phyloP scores from a whole-genome alignment of 2,113 vertebrate genomes.

The Cebidichthys violaceus region DNA sequence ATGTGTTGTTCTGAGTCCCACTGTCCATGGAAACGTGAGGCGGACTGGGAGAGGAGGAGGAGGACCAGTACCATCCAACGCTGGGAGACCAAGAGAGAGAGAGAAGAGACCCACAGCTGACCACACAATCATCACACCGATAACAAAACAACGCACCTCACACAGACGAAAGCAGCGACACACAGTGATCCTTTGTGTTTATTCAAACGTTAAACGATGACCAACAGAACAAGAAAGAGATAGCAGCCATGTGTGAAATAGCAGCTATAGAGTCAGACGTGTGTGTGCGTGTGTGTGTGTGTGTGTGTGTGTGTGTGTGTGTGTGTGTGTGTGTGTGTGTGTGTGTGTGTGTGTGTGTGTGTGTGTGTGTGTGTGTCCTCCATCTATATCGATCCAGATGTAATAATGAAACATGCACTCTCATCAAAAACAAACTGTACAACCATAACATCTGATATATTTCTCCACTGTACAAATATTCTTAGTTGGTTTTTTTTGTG shows the following conservation, averaged over 20 bases:
- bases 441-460: conserved; percentile 63
- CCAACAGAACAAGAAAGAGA: conserved; percentile 62
- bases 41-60: conserved; percentile 48
- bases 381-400: conserved; percentile 34
- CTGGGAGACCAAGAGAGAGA: conserved; percentile 70
- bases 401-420: conserved; percentile 76
- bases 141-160: neutral
- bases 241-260: conserved; percentile 60
- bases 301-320: conserved; percentile 10
- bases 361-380: conserved; percentile 12
- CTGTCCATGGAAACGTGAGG: conserved; percentile 30
- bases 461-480: conserved; percentile 75
- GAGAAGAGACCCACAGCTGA: conserved; percentile 68
- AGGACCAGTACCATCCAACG: conserved; percentile 54
- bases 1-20: conserved; percentile 24
- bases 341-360: conserved; percentile 24
- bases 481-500: conserved; percentile 29
- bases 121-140: conserved; percentile 50
- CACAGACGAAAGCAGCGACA: conserved; percentile 6
- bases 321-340: conserved; percentile 11
- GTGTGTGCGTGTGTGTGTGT: conserved; percentile 21
- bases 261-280: conserved; percentile 50
- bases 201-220: conserved; percentile 76
- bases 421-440: conserved; percentile 69
- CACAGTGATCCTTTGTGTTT: conserved; percentile 72